Percentiles rank a stretch among this genome's conserved stretches.
These are phyloP conservation scores for Crotalus helleri DNA, from an alignment of 2,113 vertebrate species.

Conservation along the genomic window DNA sequence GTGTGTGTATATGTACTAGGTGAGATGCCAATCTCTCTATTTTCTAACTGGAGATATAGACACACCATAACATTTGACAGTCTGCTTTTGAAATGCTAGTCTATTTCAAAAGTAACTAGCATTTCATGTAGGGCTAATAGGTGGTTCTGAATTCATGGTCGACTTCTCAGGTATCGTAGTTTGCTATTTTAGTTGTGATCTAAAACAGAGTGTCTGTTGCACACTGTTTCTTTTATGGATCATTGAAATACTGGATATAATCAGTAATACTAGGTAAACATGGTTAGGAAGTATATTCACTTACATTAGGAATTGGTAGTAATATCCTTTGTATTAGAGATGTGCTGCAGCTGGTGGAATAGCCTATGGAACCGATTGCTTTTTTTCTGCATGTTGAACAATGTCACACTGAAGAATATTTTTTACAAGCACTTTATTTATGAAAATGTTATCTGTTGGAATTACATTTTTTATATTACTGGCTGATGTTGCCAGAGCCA, in stretches of 20 bases:
- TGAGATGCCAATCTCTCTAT: background rate
- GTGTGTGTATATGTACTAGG: background rate
- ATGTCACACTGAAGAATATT: background rate
- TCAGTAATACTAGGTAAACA: background rate
- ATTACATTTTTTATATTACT: background rate
- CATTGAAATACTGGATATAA: background rate
- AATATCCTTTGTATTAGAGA: background rate
- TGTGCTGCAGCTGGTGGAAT: background rate
- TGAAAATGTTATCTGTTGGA: background rate
- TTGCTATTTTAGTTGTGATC: background rate
- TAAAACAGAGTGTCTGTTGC: background rate
- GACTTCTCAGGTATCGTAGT: background rate
- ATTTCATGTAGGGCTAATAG: background rate
- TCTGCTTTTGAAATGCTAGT: background rate
- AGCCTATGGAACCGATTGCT: background rate
- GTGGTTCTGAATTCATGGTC: background rate
- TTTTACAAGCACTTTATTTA: background rate
- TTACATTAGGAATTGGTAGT: background rate
- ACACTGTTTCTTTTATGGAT: background rate
- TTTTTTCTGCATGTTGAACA: background rate
- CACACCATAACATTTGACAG: background rate
- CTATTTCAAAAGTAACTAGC: background rate
- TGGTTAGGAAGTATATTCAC: background rate
- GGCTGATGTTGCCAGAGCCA: background rate
- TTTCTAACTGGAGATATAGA: background rate